phyloP scores from a whole-genome alignment of 1,140 invertebrate genomes.

The Phenacoccus solenopsis region DNA sequence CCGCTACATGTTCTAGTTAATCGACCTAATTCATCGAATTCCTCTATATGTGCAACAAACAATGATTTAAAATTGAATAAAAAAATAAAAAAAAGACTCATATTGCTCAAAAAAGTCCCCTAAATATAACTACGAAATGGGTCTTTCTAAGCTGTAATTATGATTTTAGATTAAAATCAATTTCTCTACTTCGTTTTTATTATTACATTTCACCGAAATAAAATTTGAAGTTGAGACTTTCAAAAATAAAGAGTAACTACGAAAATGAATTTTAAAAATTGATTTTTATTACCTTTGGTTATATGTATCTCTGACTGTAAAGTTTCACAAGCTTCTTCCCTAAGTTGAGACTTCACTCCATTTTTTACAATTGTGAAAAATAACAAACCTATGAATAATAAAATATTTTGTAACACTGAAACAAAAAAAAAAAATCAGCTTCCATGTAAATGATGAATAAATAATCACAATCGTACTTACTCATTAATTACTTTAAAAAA shows the following conservation, averaged over 20 bases:
- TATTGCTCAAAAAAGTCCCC: no score
- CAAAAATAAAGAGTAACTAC: no score
- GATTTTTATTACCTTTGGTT: slow-evolving; percentile 47
- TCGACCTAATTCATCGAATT: slow-evolving; percentile 67
- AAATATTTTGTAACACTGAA: slow-evolving; percentile 9
- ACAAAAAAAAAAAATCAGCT: background rate
- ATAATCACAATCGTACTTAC: no score
- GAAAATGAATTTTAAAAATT: background rate
- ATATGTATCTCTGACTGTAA: slow-evolving; percentile 64
- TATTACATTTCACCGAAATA: no score
- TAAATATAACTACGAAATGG: slow-evolving; percentile 22
- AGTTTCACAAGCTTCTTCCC: slow-evolving; percentile 58
- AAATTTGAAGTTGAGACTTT: no score
- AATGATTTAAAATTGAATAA: no score
- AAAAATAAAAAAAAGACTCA: no score
- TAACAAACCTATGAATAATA: background rate
- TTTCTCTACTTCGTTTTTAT: no score
- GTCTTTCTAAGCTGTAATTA: no score
- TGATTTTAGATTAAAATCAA: no score
- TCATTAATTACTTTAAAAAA: no score
- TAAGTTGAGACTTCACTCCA: background rate
- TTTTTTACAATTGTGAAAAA: background rate
- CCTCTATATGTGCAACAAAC: no score
- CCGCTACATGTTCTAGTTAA: slow-evolving; percentile 72
- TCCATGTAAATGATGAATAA: background rate